These are phyloP conservation scores for Drosophila crucigera DNA, from an alignment of 2,888 invertebrate genomes.

Conservation along the genomic window DNA sequence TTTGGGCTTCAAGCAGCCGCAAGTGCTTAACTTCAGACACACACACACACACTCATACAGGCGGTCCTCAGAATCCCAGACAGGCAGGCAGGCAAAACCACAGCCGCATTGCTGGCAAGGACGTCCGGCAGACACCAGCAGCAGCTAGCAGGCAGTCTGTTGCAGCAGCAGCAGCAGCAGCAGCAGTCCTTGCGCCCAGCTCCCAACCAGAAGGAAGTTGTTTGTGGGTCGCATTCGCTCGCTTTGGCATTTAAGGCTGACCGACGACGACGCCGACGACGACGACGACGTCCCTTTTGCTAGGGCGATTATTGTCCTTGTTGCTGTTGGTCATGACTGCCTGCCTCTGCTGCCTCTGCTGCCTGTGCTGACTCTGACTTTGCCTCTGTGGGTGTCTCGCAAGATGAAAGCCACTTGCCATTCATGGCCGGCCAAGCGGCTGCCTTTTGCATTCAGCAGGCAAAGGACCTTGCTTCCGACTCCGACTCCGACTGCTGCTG, in stretches of 20 bases:
- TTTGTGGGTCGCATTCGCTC: constrained; percentile 68
- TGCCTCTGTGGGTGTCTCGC: constrained; percentile 70
- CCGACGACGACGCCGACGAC: constrained; percentile 48
- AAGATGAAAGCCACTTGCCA: constrained; percentile 80
- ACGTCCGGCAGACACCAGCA: constrained; percentile 46
- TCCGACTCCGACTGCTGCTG: neutral
- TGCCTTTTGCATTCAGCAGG: constrained; percentile 51
- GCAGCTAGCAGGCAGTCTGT: constrained; percentile 25
- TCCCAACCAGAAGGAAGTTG: constrained; percentile 67
- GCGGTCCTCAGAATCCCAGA: constrained; percentile 52
- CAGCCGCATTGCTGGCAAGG: constrained; percentile 79
- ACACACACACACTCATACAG: constrained; percentile 29
- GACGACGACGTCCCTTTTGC: constrained; percentile 66
- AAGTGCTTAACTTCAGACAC: constrained; percentile 78
- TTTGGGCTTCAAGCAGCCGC: constrained; percentile 79
- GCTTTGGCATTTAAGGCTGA: constrained; percentile 66
- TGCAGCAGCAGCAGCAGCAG: constrained; percentile 30
- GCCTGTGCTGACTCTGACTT: neutral
- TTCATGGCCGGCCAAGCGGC: constrained; percentile 64
- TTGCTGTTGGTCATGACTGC: constrained; percentile 13
- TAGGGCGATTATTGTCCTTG: constrained; percentile 58
- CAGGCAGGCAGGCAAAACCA: constrained; percentile 67
- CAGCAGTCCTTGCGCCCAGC: constrained; percentile 24
- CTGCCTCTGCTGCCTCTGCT: constrained; percentile 34
- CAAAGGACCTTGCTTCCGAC: constrained; percentile 16